These are phyloP conservation scores for Archips xylosteana DNA, from an alignment of 2,888 invertebrate species.

Conservation along the genomic window DNA sequence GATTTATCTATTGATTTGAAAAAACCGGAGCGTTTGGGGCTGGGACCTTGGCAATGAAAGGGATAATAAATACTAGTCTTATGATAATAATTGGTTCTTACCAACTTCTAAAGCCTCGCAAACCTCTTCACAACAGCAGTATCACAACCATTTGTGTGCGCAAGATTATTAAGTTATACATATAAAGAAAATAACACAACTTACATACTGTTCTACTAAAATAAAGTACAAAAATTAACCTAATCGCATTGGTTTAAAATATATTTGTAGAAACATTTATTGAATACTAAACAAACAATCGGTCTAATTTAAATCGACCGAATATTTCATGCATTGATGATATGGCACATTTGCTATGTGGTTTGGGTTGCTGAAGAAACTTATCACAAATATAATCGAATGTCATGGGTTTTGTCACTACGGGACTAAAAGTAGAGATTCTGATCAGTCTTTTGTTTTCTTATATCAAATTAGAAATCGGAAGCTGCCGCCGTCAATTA, in stretches of 20 bases:
- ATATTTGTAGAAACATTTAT: conserved; percentile 23
- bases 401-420: conserved; percentile 59
- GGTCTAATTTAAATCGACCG: conserved; percentile 24
- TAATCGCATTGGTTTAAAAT: conserved; percentile 25
- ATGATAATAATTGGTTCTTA: neutral
- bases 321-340: conserved; percentile 23
- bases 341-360: conserved; percentile 32
- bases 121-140: conserved; percentile 26
- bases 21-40: neutral
- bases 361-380: neutral
- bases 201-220: conserved; percentile 6
- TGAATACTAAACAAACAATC: conserved; percentile 21
- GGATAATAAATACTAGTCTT: conserved; percentile 3
- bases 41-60: neutral
- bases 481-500: conserved; percentile 24
- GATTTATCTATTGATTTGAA: neutral
- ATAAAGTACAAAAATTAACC: conserved; percentile 23
- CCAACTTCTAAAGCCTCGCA: conserved; percentile 27
- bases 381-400: conserved; percentile 54
- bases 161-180: conserved; percentile 1
- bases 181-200: conserved; percentile 12
- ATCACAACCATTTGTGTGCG: conserved; percentile 39
- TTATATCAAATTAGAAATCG: conserved; percentile 23
- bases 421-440: conserved; percentile 56
- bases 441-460: conserved; percentile 65